Base-by-base conservation (phyloP, 1,140 invertebrate genomes). In the Drosophila tropicalis region DNA sequence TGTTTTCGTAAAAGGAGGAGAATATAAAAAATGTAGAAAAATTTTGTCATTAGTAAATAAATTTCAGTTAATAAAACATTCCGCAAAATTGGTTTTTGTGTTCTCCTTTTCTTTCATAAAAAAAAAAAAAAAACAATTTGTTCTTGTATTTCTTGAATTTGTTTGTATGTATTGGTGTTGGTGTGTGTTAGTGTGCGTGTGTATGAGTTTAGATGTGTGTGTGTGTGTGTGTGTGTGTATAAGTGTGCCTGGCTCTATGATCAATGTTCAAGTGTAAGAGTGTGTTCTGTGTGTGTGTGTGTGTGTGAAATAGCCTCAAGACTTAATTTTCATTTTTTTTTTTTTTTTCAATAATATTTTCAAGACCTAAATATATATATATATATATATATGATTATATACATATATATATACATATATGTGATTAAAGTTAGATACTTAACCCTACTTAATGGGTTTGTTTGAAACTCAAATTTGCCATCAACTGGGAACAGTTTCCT, bases 31-130 rank as follows among this genome's bases (percentile, higher is more conserved):
- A 87, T 70, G 67, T 79, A 76, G 66, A 51, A 51, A 89, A 85
- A 89, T 87, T 72, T 87, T 83, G 84, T 87, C 73, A 89, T 87
- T 90, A 84, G 87, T 90, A 81, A 80, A 79, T 19, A 72, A 71
- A 79, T 80, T 66, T 39, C 67, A 29, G 47, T 67, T 70, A 58
- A 56, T 29, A 62, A 76, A 57, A 60, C 65, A 66, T 72, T 87
- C 17, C 17, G 44, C 44, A 51, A 51, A 51, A 51, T 22, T 39
- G 10, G 29, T 29, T 29, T 5, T 51, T 51, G 44, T 51, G 44
- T 19, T 22, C 44, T 51, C 44, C 44, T 51, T 51, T 47, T 79
- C 66, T 73, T 66, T 73, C 79, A 60, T 79, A 60, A 10, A 41
- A 79, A 79, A 29, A 25, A 60, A 10, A 41, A 79, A 79, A 29